A percentile compares a stretch with the other conserved stretches of the same genome.
phyloP scores from a whole-genome alignment of 2,888 invertebrate genomes.

The Conistra vaccinii region DNA sequence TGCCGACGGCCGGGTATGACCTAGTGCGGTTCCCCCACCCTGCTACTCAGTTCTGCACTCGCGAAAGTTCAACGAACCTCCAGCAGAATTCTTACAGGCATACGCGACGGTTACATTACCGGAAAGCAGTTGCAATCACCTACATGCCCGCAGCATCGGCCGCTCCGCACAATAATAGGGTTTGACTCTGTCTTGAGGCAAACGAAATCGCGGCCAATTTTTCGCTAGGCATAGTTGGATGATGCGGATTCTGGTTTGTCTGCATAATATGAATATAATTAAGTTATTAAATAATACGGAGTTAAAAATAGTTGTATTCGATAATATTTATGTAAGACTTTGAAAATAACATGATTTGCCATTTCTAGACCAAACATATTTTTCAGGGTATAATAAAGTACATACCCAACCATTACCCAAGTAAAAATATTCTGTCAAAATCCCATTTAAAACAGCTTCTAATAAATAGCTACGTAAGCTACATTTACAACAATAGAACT shows the following conservation, averaged over 20 bases:
- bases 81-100: constrained; percentile 89
- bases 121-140: constrained; percentile 88
- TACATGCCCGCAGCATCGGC: constrained; percentile 70
- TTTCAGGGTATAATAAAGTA: not conserved
- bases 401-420: not conserved
- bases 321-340: constrained; percentile 7
- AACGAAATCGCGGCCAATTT: constrained; percentile 52
- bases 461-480: not conserved
- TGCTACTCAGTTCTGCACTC: constrained; percentile 88
- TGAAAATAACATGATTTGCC: not conserved
- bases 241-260: constrained; percentile 39
- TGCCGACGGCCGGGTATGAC: constrained; percentile 90
- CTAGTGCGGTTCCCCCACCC: constrained; percentile 88
- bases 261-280: constrained; percentile 48
- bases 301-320: constrained; percentile 8
- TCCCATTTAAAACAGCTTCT: not conserved
- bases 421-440: not conserved
- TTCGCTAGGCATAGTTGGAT: constrained; percentile 39
- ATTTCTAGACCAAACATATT: not conserved
- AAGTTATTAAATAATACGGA: constrained; percentile 50
- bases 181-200: constrained; percentile 37
- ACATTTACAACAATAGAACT: not conserved
- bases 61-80: constrained; percentile 89
- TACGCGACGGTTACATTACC: constrained; percentile 89
- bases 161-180: constrained; percentile 51